These are phyloP conservation scores for Lacanobia oleracea DNA, from an alignment of 2,888 invertebrate species.

Conservation along the genomic window DNA sequence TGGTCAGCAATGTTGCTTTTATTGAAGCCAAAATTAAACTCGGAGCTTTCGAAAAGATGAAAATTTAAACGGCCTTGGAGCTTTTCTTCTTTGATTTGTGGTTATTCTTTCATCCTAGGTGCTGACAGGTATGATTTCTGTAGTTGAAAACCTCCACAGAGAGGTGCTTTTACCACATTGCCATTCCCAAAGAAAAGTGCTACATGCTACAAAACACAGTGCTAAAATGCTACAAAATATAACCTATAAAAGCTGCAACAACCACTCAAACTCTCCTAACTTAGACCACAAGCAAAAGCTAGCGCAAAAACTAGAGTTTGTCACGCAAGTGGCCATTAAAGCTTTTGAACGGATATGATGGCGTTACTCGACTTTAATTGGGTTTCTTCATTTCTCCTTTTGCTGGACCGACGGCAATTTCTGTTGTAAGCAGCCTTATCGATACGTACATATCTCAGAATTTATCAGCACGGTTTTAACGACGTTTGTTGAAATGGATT, in stretches of 20 bases:
- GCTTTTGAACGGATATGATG: slow-evolving; percentile 82
- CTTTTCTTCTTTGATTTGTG: background rate
- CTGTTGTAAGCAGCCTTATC: slow-evolving; percentile 64
- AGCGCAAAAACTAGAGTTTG: slow-evolving; percentile 83
- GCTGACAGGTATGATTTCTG: no score
- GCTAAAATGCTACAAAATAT: background rate
- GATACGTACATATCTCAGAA: slow-evolving; percentile 53
- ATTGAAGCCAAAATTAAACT: no score
- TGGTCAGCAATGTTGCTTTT: no score
- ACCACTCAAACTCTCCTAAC: slow-evolving; percentile 48
- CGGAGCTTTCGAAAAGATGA: no score
- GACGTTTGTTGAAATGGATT: slow-evolving; percentile 41
- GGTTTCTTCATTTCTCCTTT: slow-evolving; percentile 82
- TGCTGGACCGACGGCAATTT: slow-evolving; percentile 68
- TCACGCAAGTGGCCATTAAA: slow-evolving; percentile 83
- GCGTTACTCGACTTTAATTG: slow-evolving; percentile 83
- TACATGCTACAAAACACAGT: no score
- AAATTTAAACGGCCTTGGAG: background rate
- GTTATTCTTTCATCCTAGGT: no score
- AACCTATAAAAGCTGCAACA: background rate
- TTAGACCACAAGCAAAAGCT: slow-evolving; percentile 70
- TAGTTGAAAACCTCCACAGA: no score
- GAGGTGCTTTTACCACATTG: no score
- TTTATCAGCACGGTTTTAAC: slow-evolving; percentile 53
- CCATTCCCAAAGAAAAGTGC: no score